A percentile compares a stretch with the other conserved stretches of the same genome.
Evolutionary conservation across 2,113 vertebrate genomes (phyloP).

Genomic region (Empidonax alnorum): DNA sequence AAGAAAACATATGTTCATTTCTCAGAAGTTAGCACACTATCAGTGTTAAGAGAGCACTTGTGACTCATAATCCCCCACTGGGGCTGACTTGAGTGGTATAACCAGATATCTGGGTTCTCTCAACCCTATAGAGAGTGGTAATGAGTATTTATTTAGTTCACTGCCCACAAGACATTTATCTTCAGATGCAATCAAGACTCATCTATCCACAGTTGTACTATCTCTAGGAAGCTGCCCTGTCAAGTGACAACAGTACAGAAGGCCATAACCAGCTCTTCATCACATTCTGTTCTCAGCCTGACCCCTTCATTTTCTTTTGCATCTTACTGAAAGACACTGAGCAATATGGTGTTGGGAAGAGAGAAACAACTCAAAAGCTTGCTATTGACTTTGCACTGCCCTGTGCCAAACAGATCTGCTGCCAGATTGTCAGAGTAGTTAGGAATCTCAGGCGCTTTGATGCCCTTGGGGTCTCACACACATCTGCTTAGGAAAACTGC

Average conservation of each 20-base stretch:
- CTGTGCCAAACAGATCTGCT: conserved; percentile 45
- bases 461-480: conserved; percentile 51
- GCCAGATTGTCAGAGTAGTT: conserved; percentile 48
- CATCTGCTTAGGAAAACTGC: conserved; percentile 61
- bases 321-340: not conserved
- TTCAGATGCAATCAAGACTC: not conserved
- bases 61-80: not conserved
- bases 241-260: conserved; percentile 27
- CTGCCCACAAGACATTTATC: not conserved
- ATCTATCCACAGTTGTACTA: not conserved
- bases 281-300: conserved; percentile 19
- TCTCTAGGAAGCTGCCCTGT: not conserved
- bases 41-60: not conserved
- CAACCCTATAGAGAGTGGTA: not conserved
- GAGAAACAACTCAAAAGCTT: conserved; percentile 20
- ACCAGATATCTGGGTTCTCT: not conserved
- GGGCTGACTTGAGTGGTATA: not conserved
- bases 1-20: not conserved
- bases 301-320: not conserved
- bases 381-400: not conserved
- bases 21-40: not conserved
- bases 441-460: conserved; percentile 39
- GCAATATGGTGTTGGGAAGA: conserved; percentile 32
- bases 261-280: conserved; percentile 2
- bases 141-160: not conserved